Evolutionary conservation across 1,140 invertebrate genomes (phyloP), one percentile per base, ranked within the genome.

Genomic region (Drosophila watanabei): DNA sequence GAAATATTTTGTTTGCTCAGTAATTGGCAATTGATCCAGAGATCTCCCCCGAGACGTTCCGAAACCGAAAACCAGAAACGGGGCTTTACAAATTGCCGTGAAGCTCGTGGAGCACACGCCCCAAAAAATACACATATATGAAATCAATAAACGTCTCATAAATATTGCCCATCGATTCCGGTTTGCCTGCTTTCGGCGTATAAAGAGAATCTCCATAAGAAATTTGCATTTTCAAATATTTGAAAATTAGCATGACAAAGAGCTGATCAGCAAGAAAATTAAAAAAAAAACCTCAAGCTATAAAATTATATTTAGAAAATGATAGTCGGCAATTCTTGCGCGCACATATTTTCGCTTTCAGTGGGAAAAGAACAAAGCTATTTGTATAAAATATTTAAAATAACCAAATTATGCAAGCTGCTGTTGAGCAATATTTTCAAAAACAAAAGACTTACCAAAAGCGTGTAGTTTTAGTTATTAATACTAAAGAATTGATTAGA

Each of bases 1-100:
- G 82, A 86, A 87, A 82, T 82, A 64, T 87, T 86, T 86, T 75
- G 82, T 82, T 86, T 82, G 82, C 52, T 68, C 75, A 86, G 82
- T 86, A 86, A 86, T 86, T 86, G 82, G 82, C 82, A 79, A 68
- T 75, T 75, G 71, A 75, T 75, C 69, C 69, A 52, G 68, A 72
- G 70, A 73, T 73, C 54, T 57, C 70, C 70, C 68, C 68, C 54
- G 54, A 18, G 32, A 41, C 68, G 37, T 14, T 37, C n/a, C 46
- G 32, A 32, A 61, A 9, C 33, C 48, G 52, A n/a, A 58, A 37
- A 68, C 57, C 46, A 49, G 49, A 76, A 86, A 80, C 77, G 65
- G n/a, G 64, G 78, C 71, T 65, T 57, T 65, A 78, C 82, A 82
- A 85, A 85, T 85, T 82, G 70, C 58, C 57, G 48, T 37, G 46